Evolutionary conservation across 30 jellyfish, hydroid and myxozoan genomes (phyloP).

Genomic region (Cassiopea andromeda): DNA sequence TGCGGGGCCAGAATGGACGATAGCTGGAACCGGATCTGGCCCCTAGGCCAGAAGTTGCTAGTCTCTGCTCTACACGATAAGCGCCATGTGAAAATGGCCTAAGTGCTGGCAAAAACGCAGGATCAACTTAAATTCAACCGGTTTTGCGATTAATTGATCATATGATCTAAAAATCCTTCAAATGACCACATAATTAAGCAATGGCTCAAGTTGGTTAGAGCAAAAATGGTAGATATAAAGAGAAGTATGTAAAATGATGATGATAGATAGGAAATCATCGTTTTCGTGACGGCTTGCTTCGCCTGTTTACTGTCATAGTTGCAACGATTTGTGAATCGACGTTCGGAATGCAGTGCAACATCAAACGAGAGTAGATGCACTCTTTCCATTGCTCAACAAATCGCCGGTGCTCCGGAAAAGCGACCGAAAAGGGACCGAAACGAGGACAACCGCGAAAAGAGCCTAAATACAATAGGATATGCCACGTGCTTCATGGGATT

Average conservation of each 20-base stretch:
- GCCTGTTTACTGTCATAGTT: neutral
- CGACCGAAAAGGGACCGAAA: neutral
- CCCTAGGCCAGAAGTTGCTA: too few species aligned
- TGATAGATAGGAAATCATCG: neutral
- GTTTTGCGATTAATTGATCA: too few species aligned
- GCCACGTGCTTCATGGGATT: too few species aligned
- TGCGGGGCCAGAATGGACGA: too few species aligned
- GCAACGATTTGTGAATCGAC: neutral
- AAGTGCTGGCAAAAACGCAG: too few species aligned
- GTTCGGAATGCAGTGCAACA: neutral
- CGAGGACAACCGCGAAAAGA: neutral
- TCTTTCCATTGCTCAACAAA: neutral
- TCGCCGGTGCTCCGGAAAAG: neutral
- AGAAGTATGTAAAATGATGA: neutral
- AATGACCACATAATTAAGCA: neutral
- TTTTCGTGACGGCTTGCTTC: constrained; percentile 19
- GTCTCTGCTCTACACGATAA: too few species aligned
- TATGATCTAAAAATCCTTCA: too few species aligned
- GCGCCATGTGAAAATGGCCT: too few species aligned
- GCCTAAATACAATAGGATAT: neutral
- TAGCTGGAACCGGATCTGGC: too few species aligned
- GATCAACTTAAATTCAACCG: too few species aligned
- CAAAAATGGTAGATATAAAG: neutral
- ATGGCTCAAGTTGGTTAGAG: neutral
- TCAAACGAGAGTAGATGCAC: neutral